phyloP scores from a whole-genome alignment of 2,797 vertebrate genomes.

The Hozukius guyotensis region DNA sequence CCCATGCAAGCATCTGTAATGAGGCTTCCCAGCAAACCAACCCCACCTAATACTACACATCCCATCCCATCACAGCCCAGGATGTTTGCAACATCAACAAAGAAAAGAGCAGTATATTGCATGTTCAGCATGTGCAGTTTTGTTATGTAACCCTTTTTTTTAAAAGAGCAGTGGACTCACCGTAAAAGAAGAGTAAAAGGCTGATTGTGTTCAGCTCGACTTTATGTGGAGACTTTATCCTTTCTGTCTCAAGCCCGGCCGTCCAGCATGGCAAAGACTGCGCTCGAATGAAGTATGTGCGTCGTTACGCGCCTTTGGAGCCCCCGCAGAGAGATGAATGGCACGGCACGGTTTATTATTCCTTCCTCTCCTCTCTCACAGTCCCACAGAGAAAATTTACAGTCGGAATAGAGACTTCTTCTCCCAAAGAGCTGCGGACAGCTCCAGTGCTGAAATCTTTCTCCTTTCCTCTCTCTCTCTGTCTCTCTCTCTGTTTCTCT shows the following conservation, averaged over 20 bases:
- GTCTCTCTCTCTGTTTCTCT: neutral
- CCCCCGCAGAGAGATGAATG: constrained; percentile 44
- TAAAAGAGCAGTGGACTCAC: constrained; percentile 56
- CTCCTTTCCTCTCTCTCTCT: neutral
- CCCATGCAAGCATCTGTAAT: constrained; percentile 31
- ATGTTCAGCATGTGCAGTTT: neutral
- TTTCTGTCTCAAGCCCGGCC: constrained; percentile 68
- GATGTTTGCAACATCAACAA: neutral
- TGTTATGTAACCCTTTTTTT: constrained; percentile 34
- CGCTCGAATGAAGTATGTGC: constrained; percentile 51
- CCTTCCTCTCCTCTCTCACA: constrained; percentile 14
- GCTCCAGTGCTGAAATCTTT: constrained; percentile 84
- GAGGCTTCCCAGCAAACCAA: constrained; percentile 22
- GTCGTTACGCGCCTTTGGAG: constrained; percentile 17
- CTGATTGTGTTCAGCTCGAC: constrained; percentile 49
- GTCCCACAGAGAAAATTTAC: constrained; percentile 29
- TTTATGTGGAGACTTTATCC: constrained; percentile 62
- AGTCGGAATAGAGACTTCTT: constrained; percentile 34
- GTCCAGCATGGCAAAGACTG: constrained; percentile 80
- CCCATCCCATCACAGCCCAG: neutral
- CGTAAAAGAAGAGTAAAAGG: constrained; percentile 48
- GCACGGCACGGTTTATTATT: constrained; percentile 48
- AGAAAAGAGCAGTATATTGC: neutral
- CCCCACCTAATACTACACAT: neutral
- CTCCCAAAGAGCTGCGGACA: constrained; percentile 68